phyloP scores from a whole-genome alignment of 2,113 vertebrate genomes.

The Connochaetes taurinus region DNA sequence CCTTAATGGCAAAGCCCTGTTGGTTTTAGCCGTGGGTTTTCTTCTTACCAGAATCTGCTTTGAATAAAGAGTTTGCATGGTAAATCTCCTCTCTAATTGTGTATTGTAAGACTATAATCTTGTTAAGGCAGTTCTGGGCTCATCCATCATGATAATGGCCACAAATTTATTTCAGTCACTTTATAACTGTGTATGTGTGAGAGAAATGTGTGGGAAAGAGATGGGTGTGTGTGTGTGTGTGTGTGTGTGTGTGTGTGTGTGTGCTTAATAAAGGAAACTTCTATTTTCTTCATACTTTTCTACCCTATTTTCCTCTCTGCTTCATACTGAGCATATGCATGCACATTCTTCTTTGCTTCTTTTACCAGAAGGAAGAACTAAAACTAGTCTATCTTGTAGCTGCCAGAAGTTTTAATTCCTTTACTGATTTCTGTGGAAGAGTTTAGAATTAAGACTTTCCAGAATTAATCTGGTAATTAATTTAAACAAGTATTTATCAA shows the following conservation, averaged over 20 bases:
- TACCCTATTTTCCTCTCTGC: background rate
- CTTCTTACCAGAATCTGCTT: background rate
- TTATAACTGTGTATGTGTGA: background rate
- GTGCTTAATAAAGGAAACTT: background rate
- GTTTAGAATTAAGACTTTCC: background rate
- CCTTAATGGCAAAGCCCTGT: background rate
- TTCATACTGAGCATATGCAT: background rate
- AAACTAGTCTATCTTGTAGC: background rate
- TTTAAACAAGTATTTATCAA: background rate
- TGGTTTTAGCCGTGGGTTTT: background rate
- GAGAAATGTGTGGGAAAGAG: background rate
- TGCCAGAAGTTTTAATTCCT: background rate
- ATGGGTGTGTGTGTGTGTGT: background rate
- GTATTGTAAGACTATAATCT: background rate
- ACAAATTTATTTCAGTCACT: background rate
- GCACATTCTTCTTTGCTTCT: background rate
- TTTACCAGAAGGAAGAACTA: background rate
- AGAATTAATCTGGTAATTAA: background rate
- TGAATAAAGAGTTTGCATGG: background rate
- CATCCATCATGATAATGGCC: background rate
- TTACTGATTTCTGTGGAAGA: slow-evolving; percentile 3
- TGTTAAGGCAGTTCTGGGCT: background rate
- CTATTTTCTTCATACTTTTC: background rate
- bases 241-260: background rate
- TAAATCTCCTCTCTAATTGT: background rate